A percentile compares a stretch with the other conserved stretches of the same genome.
Conservation (phyloP, 1,140 invertebrate species). For the Radopholus similis region DNA sequence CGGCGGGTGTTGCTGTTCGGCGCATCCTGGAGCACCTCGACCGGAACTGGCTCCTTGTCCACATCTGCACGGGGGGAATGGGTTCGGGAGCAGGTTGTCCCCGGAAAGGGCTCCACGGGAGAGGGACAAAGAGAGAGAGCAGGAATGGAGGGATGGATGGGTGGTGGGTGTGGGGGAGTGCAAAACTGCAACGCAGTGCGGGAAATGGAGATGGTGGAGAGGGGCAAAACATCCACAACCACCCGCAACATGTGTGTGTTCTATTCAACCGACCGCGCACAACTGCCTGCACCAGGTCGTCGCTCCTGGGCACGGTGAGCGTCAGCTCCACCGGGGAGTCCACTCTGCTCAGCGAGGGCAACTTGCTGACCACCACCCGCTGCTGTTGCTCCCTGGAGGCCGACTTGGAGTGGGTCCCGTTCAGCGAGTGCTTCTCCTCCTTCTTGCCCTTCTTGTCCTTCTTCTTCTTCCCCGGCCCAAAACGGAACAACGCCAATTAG, state of each 20-base stretch:
- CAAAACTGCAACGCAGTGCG: background rate
- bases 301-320: slow-evolving; percentile 62
- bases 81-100: background rate
- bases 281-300: slow-evolving; percentile 26
- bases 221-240: background rate
- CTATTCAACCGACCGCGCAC: slow-evolving; percentile 11
- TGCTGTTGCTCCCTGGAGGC: slow-evolving; percentile 79
- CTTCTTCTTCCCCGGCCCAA: slow-evolving; percentile 38
- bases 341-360: slow-evolving; percentile 80
- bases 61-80: slow-evolving; percentile 22
- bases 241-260: background rate
- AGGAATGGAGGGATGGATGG: background rate
- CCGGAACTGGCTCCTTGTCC: slow-evolving; percentile 18
- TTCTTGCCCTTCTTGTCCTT: slow-evolving; percentile 48
- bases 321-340: slow-evolving; percentile 80
- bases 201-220: background rate
- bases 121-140: background rate
- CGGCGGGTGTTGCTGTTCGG: slow-evolving; percentile 65
- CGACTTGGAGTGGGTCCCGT: slow-evolving; percentile 64
- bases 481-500: slow-evolving; percentile 6
- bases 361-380: slow-evolving; percentile 72
- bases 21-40: slow-evolving; percentile 23
- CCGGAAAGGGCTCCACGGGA: background rate
- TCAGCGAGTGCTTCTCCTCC: slow-evolving; percentile 31
- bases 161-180: background rate